Base-by-base conservation (phyloP, 2,113 vertebrate species). In the Lamprologus speciosus region DNA sequence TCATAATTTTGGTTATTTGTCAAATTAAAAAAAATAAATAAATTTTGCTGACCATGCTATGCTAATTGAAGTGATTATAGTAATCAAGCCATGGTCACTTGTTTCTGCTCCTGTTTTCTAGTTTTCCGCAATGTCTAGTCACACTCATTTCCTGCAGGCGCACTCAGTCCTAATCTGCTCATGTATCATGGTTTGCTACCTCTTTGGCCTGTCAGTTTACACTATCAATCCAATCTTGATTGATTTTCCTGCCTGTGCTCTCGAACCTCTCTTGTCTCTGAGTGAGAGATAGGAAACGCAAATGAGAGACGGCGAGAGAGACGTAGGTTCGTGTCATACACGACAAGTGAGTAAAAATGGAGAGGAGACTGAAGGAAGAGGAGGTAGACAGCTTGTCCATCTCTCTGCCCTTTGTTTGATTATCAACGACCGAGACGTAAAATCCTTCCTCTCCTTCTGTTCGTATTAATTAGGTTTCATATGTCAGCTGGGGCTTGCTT, bases 161-260 rank as follows among this genome's bases (percentile, higher is more conserved):
- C 79, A 33, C 82, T 87, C 75, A n/a, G 82, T 90, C 86, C 91
- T 88, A 85, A 91, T 93, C 93, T 91, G 82, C 84, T 88, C 88
- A 73, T 90, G 90, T 88, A 86, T 94, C 89, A 85, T 60, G 73
- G 80, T 90, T 89, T 78, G 89, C 91, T 89, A 85, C 92, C 82
- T 93, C 87, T 85, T 63, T 40, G 35, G 81, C 84, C 92, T 93
- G 91, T 94, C 93, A 90, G 84, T 95, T 94, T 93, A 90, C 87
- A 78, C 87, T 91, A 91, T 93, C 93, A 88, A 83, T 91, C 85
- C 87, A 87, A 86, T 94, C 91, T 89, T 91, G 91, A 93, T 91
- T 93, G 91, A 93, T 94, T 94, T 94, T 93, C 75, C 85, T 85
- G 89, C 57, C 87, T 82, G 80, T 54, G 16, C 92, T 90, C 63